Conservation (phyloP, 2,888 invertebrate species). For the Agrochola lota region DNA sequence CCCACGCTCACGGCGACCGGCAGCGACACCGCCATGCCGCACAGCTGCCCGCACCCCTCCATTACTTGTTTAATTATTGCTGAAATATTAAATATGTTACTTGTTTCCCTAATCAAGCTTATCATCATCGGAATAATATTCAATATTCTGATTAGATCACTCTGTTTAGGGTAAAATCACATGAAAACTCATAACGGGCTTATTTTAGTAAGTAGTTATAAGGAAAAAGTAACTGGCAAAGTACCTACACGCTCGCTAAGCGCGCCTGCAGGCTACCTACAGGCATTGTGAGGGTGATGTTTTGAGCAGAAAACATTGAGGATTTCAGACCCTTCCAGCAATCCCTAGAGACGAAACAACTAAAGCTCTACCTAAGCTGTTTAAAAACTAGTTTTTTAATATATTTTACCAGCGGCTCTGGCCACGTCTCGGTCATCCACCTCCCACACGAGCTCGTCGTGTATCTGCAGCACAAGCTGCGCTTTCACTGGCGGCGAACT, state of each 20-base stretch:
- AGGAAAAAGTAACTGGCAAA: background rate
- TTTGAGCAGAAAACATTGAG: background rate
- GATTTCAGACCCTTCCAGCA: background rate
- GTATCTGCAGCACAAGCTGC: constrained; percentile 86
- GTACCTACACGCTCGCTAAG: background rate
- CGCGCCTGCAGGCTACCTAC: background rate
- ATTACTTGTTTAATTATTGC: constrained; percentile 79
- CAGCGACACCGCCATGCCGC: constrained; percentile 75
- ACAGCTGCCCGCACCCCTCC: constrained; percentile 79
- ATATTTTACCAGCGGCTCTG: constrained; percentile 72
- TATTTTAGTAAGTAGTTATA: constrained; percentile 5
- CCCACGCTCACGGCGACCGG: constrained; percentile 81
- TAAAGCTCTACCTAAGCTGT: background rate
- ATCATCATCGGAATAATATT: background rate
- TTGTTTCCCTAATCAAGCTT: background rate
- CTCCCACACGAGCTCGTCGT: constrained; percentile 90
- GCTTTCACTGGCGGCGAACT: constrained; percentile 63
- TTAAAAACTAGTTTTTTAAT: background rate
- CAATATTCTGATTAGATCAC: constrained; percentile 11
- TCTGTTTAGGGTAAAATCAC: constrained; percentile 13
- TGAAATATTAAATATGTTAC: constrained; percentile 57
- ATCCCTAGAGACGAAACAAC: background rate
- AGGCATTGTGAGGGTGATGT: background rate
- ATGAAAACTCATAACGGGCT: background rate
- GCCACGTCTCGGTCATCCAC: constrained; percentile 71